These are phyloP conservation scores for Paedocypris micromegethes DNA, from an alignment of 2,797 vertebrate species.

Conservation along the genomic window DNA sequence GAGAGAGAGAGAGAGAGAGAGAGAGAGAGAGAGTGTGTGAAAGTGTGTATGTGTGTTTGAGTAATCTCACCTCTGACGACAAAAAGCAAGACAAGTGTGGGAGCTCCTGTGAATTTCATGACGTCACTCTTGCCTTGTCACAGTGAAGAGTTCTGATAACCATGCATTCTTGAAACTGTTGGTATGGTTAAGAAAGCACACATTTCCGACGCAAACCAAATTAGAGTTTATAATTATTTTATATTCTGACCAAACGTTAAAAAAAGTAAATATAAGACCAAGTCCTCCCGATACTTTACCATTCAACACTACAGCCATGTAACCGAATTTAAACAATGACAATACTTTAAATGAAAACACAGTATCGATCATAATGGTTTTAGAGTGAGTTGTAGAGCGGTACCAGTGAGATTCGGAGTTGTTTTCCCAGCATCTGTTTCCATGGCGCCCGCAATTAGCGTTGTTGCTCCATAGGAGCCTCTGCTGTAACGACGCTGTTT, in stretches of 20 bases:
- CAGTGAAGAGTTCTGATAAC: conserved; percentile 1
- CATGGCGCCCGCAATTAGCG: conserved; percentile 23
- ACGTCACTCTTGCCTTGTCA: conserved; percentile 2
- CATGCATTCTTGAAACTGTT: conserved; percentile 21
- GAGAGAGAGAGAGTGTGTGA: not conserved
- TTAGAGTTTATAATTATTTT: too few species aligned
- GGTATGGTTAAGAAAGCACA: not conserved
- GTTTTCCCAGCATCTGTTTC: conserved; percentile 20
- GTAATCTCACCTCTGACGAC: conserved; percentile 44
- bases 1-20: not conserved
- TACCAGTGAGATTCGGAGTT: conserved; percentile 13
- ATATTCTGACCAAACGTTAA: too few species aligned
- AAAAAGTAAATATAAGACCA: too few species aligned
- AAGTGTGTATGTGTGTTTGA: not conserved
- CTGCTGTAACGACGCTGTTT: not conserved
- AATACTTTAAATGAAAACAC: too few species aligned
- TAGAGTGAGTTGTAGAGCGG: not conserved
- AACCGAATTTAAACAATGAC: too few species aligned
- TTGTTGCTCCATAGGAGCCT: not conserved
- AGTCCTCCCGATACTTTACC: too few species aligned
- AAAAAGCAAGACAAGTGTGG: conserved; percentile 36
- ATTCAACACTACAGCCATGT: too few species aligned
- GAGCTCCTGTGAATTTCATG: conserved; percentile 43
- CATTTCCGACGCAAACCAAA: too few species aligned
- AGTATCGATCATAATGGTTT: too few species aligned